Percentiles rank a stretch among this genome's conserved stretches.
These are phyloP conservation scores for Notodonta ziczac DNA, from an alignment of 2,888 invertebrate genomes.

Conservation along the genomic window DNA sequence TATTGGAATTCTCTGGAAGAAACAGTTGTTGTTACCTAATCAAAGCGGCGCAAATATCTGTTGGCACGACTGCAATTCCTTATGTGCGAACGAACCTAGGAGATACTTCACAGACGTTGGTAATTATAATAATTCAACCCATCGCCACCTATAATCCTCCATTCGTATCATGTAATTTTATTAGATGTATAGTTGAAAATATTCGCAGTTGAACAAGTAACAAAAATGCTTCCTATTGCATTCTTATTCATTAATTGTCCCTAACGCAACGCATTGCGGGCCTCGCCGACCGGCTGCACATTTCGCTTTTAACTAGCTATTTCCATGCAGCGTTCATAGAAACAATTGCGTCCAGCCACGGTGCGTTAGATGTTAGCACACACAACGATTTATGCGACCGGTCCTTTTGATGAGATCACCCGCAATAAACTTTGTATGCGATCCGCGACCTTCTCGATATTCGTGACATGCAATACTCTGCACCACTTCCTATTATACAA, in stretches of 20 bases:
- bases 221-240: slow-evolving; percentile 17
- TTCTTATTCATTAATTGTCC: slow-evolving; percentile 48
- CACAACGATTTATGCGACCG: slow-evolving; percentile 81
- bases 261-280: slow-evolving; percentile 44
- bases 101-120: slow-evolving; percentile 8
- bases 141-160: background rate
- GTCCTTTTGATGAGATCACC: slow-evolving; percentile 83
- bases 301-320: slow-evolving; percentile 69
- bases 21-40: slow-evolving; percentile 31
- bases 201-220: slow-evolving; percentile 20
- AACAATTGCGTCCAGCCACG: slow-evolving; percentile 83
- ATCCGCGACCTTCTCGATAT: slow-evolving; percentile 76
- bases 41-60: slow-evolving; percentile 47
- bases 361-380: slow-evolving; percentile 82
- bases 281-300: slow-evolving; percentile 44
- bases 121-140: background rate
- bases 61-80: slow-evolving; percentile 52
- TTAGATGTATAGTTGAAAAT: background rate
- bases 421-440: slow-evolving; percentile 78
- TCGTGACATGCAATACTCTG: slow-evolving; percentile 74
- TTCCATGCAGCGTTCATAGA: slow-evolving; percentile 84
- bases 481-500: slow-evolving; percentile 81
- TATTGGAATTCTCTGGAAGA: slow-evolving; percentile 26
- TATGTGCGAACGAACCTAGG: slow-evolving; percentile 25
- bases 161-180: background rate